Conservation (phyloP, 1,140 invertebrate genomes). For the Zaprionus ghesquierei region DNA sequence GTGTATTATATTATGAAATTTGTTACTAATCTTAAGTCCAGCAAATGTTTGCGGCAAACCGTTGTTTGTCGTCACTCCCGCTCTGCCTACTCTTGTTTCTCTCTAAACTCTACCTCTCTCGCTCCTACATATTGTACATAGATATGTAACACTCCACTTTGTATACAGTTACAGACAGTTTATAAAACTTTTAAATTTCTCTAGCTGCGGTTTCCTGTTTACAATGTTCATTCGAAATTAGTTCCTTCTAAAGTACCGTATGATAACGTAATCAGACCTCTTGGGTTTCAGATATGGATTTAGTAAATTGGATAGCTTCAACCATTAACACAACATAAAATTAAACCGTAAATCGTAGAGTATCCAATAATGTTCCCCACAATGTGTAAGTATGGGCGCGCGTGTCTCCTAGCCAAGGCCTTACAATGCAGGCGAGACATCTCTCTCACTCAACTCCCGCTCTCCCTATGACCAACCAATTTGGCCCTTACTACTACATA, state of each 20-base stretch:
- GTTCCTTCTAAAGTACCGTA: conserved; percentile 57
- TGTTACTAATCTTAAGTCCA: conserved; percentile 46
- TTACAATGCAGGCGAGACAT: neutral
- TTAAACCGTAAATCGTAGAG: conserved; percentile 40
- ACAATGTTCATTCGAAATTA: conserved; percentile 38
- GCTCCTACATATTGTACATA: conserved; percentile 20
- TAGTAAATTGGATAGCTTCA: conserved; percentile 67
- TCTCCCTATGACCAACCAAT: conserved; percentile 17
- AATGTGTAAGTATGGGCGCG: conserved; percentile 69
- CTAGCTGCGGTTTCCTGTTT: conserved; percentile 47
- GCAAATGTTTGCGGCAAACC: conserved; percentile 41
- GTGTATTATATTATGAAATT: conserved; percentile 15
- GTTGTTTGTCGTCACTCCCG: neutral
- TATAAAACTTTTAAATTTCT: conserved; percentile 8
- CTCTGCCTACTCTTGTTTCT: conserved; percentile 6
- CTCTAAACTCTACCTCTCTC: conserved; percentile 4
- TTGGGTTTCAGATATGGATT: conserved; percentile 77
- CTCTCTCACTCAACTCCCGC: neutral
- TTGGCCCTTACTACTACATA: conserved; percentile 10
- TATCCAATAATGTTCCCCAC: conserved; percentile 52
- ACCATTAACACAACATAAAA: conserved; percentile 38
- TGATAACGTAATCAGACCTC: conserved; percentile 78
- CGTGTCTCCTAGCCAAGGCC: conserved; percentile 8
- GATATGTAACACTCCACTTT: conserved; percentile 3
- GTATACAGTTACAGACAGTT: conserved; percentile 12